Percentiles rank a stretch among this genome's conserved stretches.
phyloP scores from a whole-genome alignment of 2,888 invertebrate genomes.

The Teleogryllus oceanicus region DNA sequence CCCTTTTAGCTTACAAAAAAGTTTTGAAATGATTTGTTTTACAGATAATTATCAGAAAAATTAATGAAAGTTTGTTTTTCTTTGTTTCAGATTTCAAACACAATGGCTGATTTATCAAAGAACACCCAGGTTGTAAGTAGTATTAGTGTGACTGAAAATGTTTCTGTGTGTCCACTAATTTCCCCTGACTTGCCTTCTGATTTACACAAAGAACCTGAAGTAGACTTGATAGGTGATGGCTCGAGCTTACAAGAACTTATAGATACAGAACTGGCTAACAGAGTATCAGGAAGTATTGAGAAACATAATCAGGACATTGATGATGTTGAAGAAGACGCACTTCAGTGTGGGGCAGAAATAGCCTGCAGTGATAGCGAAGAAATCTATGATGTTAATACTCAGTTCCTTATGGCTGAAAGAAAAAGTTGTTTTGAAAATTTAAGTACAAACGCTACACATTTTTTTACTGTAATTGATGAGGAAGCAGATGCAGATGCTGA shows the following conservation, averaged over 20 bases:
- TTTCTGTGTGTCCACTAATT: conserved; percentile 31
- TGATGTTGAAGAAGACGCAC: not conserved
- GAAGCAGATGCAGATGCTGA: conserved; percentile 23
- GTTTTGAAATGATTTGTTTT: too few relatives aligned
- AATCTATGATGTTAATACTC: conserved; percentile 31
- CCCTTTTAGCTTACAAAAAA: too few relatives aligned
- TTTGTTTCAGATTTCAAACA: conserved; percentile 24
- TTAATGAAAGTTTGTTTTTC: conserved; percentile 12
- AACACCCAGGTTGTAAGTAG: conserved; percentile 37
- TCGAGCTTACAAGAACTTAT: conserved; percentile 41
- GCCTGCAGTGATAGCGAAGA: not conserved
- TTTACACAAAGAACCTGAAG: conserved; percentile 12
- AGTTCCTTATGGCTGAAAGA: conserved; percentile 32
- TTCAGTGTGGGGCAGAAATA: not conserved
- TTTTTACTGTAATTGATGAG: conserved; percentile 31
- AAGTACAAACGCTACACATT: conserved; percentile 30
- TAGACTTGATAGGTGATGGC: conserved; percentile 28
- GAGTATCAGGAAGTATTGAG: conserved; percentile 26
- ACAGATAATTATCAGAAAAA: too few relatives aligned
- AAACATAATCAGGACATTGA: not conserved
- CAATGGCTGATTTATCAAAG: conserved; percentile 41
- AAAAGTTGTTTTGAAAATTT: conserved; percentile 31
- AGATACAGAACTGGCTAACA: conserved; percentile 40
- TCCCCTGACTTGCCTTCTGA: conserved; percentile 19
- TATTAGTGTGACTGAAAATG: conserved; percentile 32